Base-by-base conservation (phyloP, 35 echinoderm and acorn worm genomes). In the Apostichopus japonicus region DNA sequence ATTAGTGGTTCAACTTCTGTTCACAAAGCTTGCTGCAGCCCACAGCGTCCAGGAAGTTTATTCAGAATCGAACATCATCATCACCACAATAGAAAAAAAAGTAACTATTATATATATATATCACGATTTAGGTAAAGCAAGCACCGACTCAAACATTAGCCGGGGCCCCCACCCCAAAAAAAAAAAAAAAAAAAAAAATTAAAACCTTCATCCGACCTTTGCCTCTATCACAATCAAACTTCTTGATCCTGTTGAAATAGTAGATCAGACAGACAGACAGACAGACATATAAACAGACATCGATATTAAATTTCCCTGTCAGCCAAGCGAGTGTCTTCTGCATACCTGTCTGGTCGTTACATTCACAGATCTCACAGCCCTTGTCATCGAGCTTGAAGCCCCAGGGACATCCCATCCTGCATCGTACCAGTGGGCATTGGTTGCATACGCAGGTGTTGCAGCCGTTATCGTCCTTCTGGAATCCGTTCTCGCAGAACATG, bases 311-410 rank as follows among this genome's bases (percentile, higher is more conserved):
- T 13, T 19, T n/a, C 33, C 19, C 25, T 3, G 13, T 23, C 33
- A 80, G 33, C 17, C 56, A 16, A 16, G 56, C 4, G 8, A 56
- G 10, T 59, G 56, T 56, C 0, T 87, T 56, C 17, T 53, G 1
- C 87, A 10, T 81, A 90, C 89, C 90, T 86, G 90, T 70, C 13
- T 77, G 89, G 17, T 55, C 86, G 24, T 92, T 86, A 57, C 93
- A 94, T 24, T 84, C 90, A 92, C 93, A 94, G 6, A 86, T 94
- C 90, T 94, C 90, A 59, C 90, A 94, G 17, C 89, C 93, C 10
- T 91, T 86, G 15, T 61, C 22, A 78, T 92, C 89, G 8, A 86
- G 44, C 52, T 71, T 87, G 67, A 71, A 92, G 11, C 93, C 93
- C 62, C 81, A 91, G 17, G 52, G 52, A 92, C 93, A 94, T 11